phyloP scores from a whole-genome alignment of 2,797 vertebrate species.

The Tauraco hartlaubi region DNA sequence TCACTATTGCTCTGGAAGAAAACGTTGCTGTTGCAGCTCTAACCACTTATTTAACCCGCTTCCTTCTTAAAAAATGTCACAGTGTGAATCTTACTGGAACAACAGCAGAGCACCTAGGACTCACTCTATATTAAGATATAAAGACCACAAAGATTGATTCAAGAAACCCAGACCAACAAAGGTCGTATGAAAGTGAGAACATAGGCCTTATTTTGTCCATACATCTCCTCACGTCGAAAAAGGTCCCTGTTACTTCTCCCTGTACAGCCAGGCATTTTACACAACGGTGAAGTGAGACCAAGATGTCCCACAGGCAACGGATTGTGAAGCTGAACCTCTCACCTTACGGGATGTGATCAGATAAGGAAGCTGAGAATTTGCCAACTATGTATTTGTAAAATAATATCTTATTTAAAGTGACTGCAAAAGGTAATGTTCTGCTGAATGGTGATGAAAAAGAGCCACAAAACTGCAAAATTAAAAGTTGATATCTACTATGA shows the following conservation, averaged over 20 bases:
- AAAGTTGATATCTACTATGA: neutral
- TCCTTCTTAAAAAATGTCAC: neutral
- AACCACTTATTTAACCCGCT: neutral
- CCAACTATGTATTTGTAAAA: neutral
- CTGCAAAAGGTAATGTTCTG: neutral
- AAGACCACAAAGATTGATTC: neutral
- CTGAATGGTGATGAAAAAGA: neutral
- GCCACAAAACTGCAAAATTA: neutral
- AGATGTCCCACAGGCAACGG: neutral
- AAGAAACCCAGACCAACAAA: neutral
- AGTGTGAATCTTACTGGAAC: neutral
- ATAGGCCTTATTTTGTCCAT: neutral
- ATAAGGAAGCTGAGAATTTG: neutral
- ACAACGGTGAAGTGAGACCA: neutral
- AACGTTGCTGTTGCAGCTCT: neutral
- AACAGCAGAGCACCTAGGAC: accelerated
- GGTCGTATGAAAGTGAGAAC: neutral
- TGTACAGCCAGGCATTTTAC: neutral
- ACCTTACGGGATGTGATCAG: neutral
- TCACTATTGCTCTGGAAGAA: neutral
- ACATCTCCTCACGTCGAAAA: neutral
- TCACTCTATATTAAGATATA: neutral
- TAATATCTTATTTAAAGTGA: neutral
- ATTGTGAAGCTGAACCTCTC: neutral
- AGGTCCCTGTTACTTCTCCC: neutral